Base-by-base conservation (phyloP, 2,113 vertebrate genomes). In the Crypturellus undulatus region DNA sequence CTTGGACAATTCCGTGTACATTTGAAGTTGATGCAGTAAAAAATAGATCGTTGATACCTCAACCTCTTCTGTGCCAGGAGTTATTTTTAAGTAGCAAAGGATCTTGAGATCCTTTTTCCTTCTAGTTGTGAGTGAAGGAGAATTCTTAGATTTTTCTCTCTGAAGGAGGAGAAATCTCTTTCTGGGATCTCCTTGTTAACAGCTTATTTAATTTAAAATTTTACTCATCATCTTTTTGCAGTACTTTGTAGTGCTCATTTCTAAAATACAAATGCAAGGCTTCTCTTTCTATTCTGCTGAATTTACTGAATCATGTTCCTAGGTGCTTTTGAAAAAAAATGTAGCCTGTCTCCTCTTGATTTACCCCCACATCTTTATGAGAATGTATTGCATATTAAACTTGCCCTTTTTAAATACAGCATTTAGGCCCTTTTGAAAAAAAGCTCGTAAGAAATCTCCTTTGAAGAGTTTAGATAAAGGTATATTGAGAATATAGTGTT, bases 21-120 rank as follows among this genome's bases (percentile, higher is more conserved):
- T 70, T 90, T 92, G 22, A 59, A 25, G 38, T 68, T 76, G 51
- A 52, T 68, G 58, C 34, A 64, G 3, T 79, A 69, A 15, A 75
- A 80, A 78, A 63, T 47, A 79, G 62, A 84, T 64, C n/a, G 26
- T 45, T 36, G 60, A 24, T 85, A 56, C 36, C 60, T 90, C 63
- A 80, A 4, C 21, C 64, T 92, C 56, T 84, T 84, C 71, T 73
- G 51, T 95, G 82, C 68, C 76, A 93, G 73, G 64, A 26, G 59
- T 85, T 69, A 76, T 79, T 93, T 56, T 93, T 84, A 82, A 89
- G 34, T 71, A 87, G 78, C 84, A 85, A 95, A 71, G 60, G 56
- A n/a, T 94, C 87, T 52, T 42, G 47, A 36, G 49, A 71, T 87
- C 47, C 22, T 71, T 94, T 56, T 92, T 52, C 56, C 32, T 90